Conservation (phyloP, 2,888 invertebrate species). For the Rugalucina vietnamica region DNA sequence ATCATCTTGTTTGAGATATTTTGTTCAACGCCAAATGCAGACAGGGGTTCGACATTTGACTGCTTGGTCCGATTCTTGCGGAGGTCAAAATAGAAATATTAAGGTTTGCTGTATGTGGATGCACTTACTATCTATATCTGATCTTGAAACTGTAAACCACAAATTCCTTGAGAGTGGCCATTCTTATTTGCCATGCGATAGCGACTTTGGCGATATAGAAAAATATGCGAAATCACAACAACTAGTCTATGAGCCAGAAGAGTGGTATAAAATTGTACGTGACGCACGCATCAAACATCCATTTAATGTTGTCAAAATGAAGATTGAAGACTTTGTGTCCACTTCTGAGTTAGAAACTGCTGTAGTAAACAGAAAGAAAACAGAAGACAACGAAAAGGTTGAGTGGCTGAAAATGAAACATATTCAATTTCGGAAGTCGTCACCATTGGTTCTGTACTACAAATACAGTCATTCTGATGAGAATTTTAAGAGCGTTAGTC, state of each 20-base stretch:
- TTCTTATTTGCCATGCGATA: conserved; percentile 21
- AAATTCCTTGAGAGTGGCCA: conserved; percentile 18
- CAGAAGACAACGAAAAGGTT: not conserved
- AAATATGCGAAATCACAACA: not conserved
- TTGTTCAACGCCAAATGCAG: not conserved
- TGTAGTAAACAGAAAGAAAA: conserved; percentile 3
- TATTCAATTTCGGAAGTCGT: not conserved
- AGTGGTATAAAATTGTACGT: conserved; percentile 14
- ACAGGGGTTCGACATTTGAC: not conserved
- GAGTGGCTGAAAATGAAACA: conserved; percentile 14
- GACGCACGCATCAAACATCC: not conserved
- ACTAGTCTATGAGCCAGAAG: not conserved
- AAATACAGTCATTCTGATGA: conserved; percentile 1
- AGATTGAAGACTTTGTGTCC: not conserved
- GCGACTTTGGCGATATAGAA: conserved; percentile 20
- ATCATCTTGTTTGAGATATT: conserved; percentile 5
- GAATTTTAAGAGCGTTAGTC: not conserved
- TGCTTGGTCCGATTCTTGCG: conserved; percentile 14
- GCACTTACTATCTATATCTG: not conserved
- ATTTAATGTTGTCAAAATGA: conserved; percentile 1
- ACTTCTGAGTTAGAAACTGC: not conserved
- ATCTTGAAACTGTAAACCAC: not conserved
- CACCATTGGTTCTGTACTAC: not conserved
- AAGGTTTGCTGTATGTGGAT: conserved; percentile 9
- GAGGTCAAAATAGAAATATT: conserved; percentile 20